Conservation (phyloP, 1,140 invertebrate species). For the Zaprionus tsacasi region DNA sequence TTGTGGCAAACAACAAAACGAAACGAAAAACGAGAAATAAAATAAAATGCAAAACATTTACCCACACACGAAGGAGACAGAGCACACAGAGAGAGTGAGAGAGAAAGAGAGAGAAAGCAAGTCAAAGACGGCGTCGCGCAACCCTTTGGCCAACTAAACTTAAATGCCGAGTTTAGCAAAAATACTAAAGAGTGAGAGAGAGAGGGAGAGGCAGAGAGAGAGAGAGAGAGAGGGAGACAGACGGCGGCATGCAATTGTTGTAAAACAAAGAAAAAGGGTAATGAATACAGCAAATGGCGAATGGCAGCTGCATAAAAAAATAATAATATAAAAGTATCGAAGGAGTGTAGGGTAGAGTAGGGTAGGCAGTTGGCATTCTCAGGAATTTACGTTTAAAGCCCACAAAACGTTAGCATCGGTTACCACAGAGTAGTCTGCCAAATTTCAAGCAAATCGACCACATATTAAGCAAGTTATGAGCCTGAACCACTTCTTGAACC, state of each 20-base stretch:
- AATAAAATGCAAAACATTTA: conserved; percentile 80
- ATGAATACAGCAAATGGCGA: conserved; percentile 71
- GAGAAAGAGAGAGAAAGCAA: conserved; percentile 9
- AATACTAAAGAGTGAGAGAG: conserved; percentile 32
- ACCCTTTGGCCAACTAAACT: conserved; percentile 75
- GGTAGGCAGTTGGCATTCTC: not conserved
- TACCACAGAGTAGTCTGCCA: not conserved
- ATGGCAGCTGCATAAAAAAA: conserved; percentile 61
- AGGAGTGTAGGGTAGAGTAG: not conserved
- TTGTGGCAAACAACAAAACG: conserved; percentile 79
- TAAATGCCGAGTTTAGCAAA: conserved; percentile 81
- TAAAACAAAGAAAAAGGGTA: conserved; percentile 70
- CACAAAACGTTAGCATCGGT: not conserved
- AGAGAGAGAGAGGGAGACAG: not conserved
- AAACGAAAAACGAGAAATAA: conserved; percentile 59
- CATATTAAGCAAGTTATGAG: not conserved
- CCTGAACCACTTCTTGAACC: not conserved
- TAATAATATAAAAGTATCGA: conserved; percentile 61
- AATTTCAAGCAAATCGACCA: not conserved
- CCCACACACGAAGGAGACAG: conserved; percentile 40
- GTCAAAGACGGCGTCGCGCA: conserved; percentile 32
- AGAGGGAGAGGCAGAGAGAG: no score
- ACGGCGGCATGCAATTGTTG: conserved; percentile 71
- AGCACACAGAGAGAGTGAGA: conserved; percentile 11
- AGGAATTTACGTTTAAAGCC: not conserved